A percentile compares a stretch with the other conserved stretches of the same genome.
Evolutionary conservation across 2,113 vertebrate genomes (phyloP).

Genomic region (Atherinomorus stipes): DNA sequence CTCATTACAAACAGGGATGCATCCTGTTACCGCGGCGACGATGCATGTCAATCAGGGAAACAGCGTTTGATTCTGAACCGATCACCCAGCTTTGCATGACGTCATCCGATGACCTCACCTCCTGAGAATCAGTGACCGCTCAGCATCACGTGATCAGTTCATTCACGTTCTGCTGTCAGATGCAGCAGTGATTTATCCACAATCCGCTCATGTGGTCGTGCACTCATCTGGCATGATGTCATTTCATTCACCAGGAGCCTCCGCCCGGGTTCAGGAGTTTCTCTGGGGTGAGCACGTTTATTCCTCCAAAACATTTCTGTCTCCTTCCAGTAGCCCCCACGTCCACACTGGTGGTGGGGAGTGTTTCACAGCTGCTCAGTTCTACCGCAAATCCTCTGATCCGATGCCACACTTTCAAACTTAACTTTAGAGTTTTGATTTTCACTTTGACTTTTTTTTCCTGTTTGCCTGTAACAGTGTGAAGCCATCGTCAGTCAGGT

Average conservation of each 20-base stretch:
- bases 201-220: conserved; percentile 23
- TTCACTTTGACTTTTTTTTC: too few species aligned
- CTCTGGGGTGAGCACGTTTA: conserved; percentile 62
- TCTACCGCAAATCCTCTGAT: not conserved
- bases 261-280: conserved; percentile 61
- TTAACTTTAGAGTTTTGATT: too few species aligned
- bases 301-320: conserved; percentile 11
- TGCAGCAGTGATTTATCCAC: conserved; percentile 21
- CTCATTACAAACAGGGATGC: conserved; percentile 9
- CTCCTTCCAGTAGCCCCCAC: not conserved
- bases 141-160: conserved; percentile 17
- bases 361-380: too few species aligned
- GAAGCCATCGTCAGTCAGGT: too few species aligned
- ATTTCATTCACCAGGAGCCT: conserved; percentile 67
- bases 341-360: too few species aligned
- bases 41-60: conserved; percentile 60
- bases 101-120: conserved; percentile 11
- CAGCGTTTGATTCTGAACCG: conserved; percentile 33
- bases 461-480: too few species aligned
- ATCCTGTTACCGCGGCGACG: conserved; percentile 20
- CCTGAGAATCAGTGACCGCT: conserved; percentile 41
- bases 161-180: not conserved
- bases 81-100: conserved; percentile 45
- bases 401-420: too few species aligned
- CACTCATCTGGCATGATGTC: conserved; percentile 31